phyloP scores from a whole-genome alignment of 2,888 invertebrate genomes.

The Harpalus rufipes region DNA sequence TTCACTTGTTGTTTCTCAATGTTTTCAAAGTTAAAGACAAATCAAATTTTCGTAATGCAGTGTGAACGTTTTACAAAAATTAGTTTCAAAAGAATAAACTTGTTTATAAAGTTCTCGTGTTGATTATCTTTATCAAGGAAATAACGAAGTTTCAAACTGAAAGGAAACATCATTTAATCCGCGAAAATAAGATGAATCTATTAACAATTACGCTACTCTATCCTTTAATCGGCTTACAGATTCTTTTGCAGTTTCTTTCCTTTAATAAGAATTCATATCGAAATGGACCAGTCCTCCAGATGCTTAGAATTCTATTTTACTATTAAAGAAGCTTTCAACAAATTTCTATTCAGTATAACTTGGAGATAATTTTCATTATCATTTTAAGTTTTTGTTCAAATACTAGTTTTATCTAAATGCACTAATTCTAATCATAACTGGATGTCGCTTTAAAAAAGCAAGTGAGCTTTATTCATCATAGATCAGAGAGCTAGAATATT shows the following conservation, averaged over 20 bases:
- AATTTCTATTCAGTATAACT: conserved; percentile 1
- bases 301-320: conserved; percentile 1
- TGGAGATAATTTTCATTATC: no score
- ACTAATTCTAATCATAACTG: no score
- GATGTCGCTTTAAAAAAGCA: not conserved
- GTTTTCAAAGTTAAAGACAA: conserved; percentile 7
- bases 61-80: conserved; percentile 48
- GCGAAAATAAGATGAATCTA: conserved; percentile 50
- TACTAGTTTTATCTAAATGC: no score
- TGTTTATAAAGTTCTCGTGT: conserved; percentile 43
- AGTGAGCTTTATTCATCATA: no score
- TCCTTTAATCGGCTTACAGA: conserved; percentile 46
- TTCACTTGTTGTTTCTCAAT: not conserved
- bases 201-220: conserved; percentile 43
- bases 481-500: no score
- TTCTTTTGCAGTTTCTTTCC: conserved; percentile 13
- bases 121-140: conserved; percentile 57
- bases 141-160: conserved; percentile 50
- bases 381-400: no score
- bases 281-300: not conserved
- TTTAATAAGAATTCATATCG: conserved; percentile 46
- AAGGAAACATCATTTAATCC: conserved; percentile 45
- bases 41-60: conserved; percentile 35
- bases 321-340: not conserved
- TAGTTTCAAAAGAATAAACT: conserved; percentile 51